Evolutionary conservation across 2,888 invertebrate genomes (phyloP).

Genomic region (Plagodis dolabraria): DNA sequence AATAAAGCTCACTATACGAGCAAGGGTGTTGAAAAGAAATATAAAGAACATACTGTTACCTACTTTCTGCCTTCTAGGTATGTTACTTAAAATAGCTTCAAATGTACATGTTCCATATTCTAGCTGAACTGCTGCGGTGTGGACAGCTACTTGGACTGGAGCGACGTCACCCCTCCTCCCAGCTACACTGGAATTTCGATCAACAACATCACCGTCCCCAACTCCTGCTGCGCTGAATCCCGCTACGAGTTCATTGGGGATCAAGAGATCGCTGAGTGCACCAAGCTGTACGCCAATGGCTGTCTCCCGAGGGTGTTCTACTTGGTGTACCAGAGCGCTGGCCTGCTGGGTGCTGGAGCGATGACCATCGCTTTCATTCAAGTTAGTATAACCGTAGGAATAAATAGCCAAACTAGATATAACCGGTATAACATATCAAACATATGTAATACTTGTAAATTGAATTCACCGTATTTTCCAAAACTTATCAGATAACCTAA

Average conservation of each 20-base stretch:
- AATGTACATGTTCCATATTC: constrained; percentile 34
- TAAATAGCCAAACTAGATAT: no score
- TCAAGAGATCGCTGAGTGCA: constrained; percentile 57
- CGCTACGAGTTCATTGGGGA: constrained; percentile 41
- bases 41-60: no score
- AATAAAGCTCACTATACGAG: no score
- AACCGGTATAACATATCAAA: no score
- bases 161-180: constrained; percentile 51
- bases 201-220: constrained; percentile 80
- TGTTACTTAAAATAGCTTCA: no score
- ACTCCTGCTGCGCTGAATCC: constrained; percentile 84
- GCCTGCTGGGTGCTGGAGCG: constrained; percentile 90
- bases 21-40: no score
- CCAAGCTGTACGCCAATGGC: constrained; percentile 79
- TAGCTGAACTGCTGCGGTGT: constrained; percentile 90
- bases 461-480: no score
- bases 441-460: no score
- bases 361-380: constrained; percentile 92
- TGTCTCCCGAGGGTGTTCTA: constrained; percentile 86
- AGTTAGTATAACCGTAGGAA: constrained; percentile 66
- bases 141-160: constrained; percentile 86
- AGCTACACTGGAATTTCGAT: constrained; percentile 58
- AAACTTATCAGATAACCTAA: no score
- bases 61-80: no score
- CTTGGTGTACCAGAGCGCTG: constrained; percentile 88